Percentiles rank a stretch among this genome's conserved stretches.
phyloP scores from a whole-genome alignment of 2,113 vertebrate species.

The Morone chrysops region DNA sequence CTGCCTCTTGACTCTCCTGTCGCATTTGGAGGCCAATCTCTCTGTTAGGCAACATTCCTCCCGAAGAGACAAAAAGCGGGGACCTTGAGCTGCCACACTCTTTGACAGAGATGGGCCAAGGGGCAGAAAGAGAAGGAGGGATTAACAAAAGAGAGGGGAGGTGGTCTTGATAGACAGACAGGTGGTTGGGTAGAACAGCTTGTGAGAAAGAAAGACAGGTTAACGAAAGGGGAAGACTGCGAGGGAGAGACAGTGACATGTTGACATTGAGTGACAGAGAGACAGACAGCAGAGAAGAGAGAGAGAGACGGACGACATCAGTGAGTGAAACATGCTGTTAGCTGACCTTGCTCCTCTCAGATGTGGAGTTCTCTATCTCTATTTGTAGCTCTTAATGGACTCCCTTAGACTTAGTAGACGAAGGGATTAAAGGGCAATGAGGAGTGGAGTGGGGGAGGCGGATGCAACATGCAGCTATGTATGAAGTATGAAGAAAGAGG shows the following conservation, averaged over 20 bases:
- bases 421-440: constrained; percentile 36
- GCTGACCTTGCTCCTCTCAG: constrained; percentile 60
- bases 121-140: constrained; percentile 26
- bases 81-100: constrained; percentile 62
- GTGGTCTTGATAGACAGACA: constrained; percentile 41
- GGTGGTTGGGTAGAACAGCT: constrained; percentile 33
- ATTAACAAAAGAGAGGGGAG: background rate
- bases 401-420: constrained; percentile 51
- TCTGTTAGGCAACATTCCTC: constrained; percentile 45
- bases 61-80: constrained; percentile 32
- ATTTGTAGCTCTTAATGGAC: constrained; percentile 64
- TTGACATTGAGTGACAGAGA: constrained; percentile 60
- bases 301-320: constrained; percentile 35
- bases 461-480: background rate
- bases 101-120: constrained; percentile 58
- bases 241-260: background rate
- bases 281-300: constrained; percentile 34
- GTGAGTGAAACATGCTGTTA: constrained; percentile 63
- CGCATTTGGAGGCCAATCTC: constrained; percentile 58
- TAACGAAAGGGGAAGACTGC: constrained; percentile 19
- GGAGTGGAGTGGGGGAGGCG: background rate
- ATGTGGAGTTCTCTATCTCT: constrained; percentile 40
- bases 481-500: constrained; percentile 34
- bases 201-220: constrained; percentile 49
- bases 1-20: constrained; percentile 52